Evolutionary conservation across 2,888 invertebrate genomes (phyloP), one percentile per base, ranked within the genome.

Genomic region (Polyommatus icarus): DNA sequence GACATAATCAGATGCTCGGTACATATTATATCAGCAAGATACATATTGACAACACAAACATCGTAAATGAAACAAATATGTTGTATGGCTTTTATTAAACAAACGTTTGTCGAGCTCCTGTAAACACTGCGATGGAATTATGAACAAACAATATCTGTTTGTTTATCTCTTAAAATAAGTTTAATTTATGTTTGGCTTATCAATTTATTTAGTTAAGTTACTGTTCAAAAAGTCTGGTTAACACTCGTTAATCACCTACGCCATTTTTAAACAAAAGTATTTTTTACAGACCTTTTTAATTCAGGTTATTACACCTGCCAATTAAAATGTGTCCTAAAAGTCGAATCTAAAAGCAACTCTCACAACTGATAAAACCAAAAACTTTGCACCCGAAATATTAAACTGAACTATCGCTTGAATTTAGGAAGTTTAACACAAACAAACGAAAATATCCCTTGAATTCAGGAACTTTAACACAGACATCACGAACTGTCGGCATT

Each of bases 81-180:
- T 40, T 73, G 18, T 73, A 73, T 73, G 73, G 73, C 73, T 46
- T 73, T 73, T 73, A 75, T 54, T 75, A 54, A 54, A 50, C 75
- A 75, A 75, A 75, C 75, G 50, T 54, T 75, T 50, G 54, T 3
- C 4, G 6, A 75, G 75, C 75, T 75, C 6, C 50, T 75, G 54
- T 75, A 75, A 75, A 54, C 46, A 73, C 32, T 24, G 36, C 6
- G 40, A 72, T 72, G 59, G 50, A 77, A 73, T 36, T 36, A 72
- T 24, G 32, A 77, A 77, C 40, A 29, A 72, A 29, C 40, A n/a
- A 32, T 32, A 40, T 71, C 7, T 73, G 7, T 71, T 73, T 57
- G 72, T 40, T 18, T 15, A 77, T 36, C 50, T 24, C 36, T 77
- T 20, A 57, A 59, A 77, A 61, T 61, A 46, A 40, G 24, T 75